These are phyloP conservation scores for Furcula furcula DNA, from an alignment of 2,888 invertebrate genomes.

Conservation along the genomic window DNA sequence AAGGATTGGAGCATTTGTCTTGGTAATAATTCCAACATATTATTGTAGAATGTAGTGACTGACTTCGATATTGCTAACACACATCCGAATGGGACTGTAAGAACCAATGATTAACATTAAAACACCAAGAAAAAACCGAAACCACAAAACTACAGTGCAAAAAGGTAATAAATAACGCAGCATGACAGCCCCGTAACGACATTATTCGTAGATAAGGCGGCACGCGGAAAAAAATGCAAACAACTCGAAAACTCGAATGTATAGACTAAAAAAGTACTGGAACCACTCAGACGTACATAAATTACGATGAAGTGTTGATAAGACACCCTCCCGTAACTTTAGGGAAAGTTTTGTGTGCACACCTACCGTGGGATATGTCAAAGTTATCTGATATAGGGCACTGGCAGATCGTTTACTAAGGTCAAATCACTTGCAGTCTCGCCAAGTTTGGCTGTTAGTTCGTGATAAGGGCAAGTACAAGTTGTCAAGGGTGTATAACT, in stretches of 20 bases:
- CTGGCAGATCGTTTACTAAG: constrained; percentile 53
- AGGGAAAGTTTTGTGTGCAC: constrained; percentile 52
- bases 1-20: too few species aligned
- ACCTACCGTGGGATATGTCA: constrained; percentile 57
- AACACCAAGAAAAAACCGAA: constrained; percentile 29
- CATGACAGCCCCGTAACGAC: constrained; percentile 32
- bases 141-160: constrained; percentile 26
- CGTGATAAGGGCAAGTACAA: constrained; percentile 45
- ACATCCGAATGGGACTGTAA: constrained; percentile 29
- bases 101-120: constrained; percentile 13
- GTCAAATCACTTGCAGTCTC: constrained; percentile 62
- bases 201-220: constrained; percentile 41
- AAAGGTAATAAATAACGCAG: constrained; percentile 38
- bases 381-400: constrained; percentile 72
- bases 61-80: too few species aligned
- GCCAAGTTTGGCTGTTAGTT: constrained; percentile 53
- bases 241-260: constrained; percentile 30
- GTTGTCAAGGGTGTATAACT: constrained; percentile 16
- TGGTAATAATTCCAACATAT: too few species aligned
- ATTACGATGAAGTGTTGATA: constrained; percentile 75
- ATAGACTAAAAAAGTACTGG: constrained; percentile 39
- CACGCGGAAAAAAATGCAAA: constrained; percentile 40
- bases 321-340: constrained; percentile 54
- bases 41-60: too few species aligned
- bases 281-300: constrained; percentile 48